A percentile compares a stretch with the other conserved stretches of the same genome.
phyloP scores from a whole-genome alignment of 2,797 vertebrate species.

The Sarcophilus harrisii region DNA sequence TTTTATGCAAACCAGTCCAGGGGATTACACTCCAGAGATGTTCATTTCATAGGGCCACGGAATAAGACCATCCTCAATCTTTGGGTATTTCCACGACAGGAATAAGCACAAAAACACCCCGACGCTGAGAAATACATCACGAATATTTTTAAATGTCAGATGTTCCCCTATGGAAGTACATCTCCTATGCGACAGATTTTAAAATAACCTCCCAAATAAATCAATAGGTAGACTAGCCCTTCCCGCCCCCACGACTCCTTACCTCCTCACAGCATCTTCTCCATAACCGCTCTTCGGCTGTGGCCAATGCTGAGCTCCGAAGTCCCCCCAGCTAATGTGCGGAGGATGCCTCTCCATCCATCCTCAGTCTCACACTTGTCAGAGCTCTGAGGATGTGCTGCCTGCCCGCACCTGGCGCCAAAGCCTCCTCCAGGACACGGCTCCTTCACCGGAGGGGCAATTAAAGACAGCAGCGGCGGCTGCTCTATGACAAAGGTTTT shows the following conservation, averaged over 20 bases:
- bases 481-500: constrained; percentile 62
- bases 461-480: constrained; percentile 1
- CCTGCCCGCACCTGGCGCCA: constrained; percentile 23
- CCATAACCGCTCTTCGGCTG: constrained; percentile 44
- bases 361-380: constrained; percentile 43
- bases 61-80: constrained; percentile 31
- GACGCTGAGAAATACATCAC: background rate
- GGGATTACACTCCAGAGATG: background rate
- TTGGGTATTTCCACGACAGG: background rate
- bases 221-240: background rate
- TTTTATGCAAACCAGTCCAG: background rate
- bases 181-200: background rate
- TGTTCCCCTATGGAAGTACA: background rate
- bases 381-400: background rate
- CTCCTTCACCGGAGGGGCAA: background rate
- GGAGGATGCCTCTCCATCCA: constrained; percentile 31
- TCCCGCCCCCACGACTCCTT: constrained; percentile 39
- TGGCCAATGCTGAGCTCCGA: background rate
- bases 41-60: background rate
- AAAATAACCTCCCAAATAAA: background rate
- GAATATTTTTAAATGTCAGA: background rate
- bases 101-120: background rate
- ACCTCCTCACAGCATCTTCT: constrained; percentile 58
- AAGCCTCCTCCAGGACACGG: background rate
- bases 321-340: constrained; percentile 57